Evolutionary conservation across 2,888 invertebrate genomes (phyloP), one percentile per base, ranked within the genome.

Genomic region (Drosophila mayaguana): DNA sequence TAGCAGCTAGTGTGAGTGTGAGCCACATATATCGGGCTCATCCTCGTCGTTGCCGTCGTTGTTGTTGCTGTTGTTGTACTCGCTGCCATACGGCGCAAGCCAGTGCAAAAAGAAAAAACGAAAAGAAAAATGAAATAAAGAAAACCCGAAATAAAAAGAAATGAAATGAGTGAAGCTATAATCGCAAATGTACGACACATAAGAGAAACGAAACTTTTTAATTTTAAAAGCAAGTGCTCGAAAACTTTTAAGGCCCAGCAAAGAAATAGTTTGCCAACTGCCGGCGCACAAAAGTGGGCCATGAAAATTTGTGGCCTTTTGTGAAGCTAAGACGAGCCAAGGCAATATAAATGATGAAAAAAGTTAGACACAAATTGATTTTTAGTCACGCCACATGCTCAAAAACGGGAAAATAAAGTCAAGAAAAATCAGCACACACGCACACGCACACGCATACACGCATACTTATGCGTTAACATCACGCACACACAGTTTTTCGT

Each of bases 1-100:
- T 48, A 34, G 54, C 11, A 43, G 45, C 50, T 60, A 55, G 53
- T 78, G 78, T 78, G 75, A 68, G 73, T 81, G 66, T 70, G 69
- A 63, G 62, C 62, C 63, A 64, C 62, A 64, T 34, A 75, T 63
- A 73, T 78, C 51, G 55, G 57, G 67, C 78, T 79, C 72, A 68
- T 77, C 68, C 67, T 79, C 46, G 54, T 61, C 51, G 54, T 40
- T 38, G 62, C 36, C 60, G 54, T 57, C 16, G 57, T 69, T 45
- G 75, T 75, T 45, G 75, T 56, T 61, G 70, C 57, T 73, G 74
- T 59, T 62, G 72, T 53, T 20, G 63, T 63, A 48, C 50, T 64
- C 56, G 76, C 67, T 88, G 83, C 84, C 84, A 84, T 84, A 84
- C 83, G 84, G 88, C 85, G 70, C 68, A 78, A 75, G 75, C 67